A percentile compares a stretch with the other conserved stretches of the same genome.
phyloP scores from a whole-genome alignment of 2,888 invertebrate genomes.

The Peribatodes rhomboidaria region DNA sequence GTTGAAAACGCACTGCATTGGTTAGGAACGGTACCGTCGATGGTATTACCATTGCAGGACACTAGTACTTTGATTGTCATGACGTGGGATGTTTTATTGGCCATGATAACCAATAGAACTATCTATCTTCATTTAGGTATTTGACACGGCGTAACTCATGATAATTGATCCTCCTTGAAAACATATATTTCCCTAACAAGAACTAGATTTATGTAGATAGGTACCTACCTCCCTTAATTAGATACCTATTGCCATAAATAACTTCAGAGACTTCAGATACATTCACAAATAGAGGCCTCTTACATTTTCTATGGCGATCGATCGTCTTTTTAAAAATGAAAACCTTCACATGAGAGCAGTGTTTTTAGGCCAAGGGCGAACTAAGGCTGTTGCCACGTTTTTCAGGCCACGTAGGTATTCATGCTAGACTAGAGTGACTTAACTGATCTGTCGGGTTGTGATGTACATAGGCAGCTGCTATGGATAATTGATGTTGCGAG shows the following conservation, averaged over 20 bases:
- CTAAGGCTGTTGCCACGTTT: not conserved
- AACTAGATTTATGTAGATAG: not conserved
- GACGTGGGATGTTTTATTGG: conserved; percentile 17
- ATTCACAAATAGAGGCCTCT: not conserved
- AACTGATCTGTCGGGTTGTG: no score
- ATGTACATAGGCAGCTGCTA: no score
- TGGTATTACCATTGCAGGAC: conserved; percentile 32
- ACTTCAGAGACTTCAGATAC: no score
- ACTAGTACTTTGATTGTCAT: not conserved
- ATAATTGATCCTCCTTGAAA: no score
- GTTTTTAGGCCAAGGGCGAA: conserved; percentile 14
- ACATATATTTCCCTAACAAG: no score
- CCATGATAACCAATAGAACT: not conserved
- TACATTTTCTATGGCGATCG: not conserved
- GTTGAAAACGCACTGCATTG: conserved; percentile 26
- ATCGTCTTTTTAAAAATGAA: conserved; percentile 4
- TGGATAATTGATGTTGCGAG: no score
- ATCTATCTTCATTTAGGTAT: not conserved
- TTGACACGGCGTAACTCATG: not conserved
- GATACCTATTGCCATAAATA: no score
- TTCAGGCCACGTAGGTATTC: no score
- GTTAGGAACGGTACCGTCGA: conserved; percentile 20
- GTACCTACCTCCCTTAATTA: not conserved
- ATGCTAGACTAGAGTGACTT: no score
- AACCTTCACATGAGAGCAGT: conserved; percentile 7